Conservation (phyloP, 1,140 invertebrate species). For the Euborellia annulipes region DNA sequence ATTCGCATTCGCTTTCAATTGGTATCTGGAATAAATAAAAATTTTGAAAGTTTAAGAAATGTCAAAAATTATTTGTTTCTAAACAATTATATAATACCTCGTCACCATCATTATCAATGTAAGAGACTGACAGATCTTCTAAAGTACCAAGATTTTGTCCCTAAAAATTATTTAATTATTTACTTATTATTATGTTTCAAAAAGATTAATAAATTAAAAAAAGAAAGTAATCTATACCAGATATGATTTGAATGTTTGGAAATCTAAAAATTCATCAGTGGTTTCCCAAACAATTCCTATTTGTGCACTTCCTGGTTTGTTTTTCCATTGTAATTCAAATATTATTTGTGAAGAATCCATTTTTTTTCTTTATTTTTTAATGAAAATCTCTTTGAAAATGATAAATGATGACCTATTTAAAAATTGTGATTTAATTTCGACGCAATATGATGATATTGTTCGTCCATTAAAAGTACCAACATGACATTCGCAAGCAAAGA, state of each 20-base stretch:
- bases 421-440: too few species aligned
- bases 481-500: too few species aligned
- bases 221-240: conserved; percentile 20
- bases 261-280: conserved; percentile 23
- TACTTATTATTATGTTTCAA: not conserved
- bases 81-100: conserved; percentile 6
- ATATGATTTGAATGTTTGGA: conserved; percentile 26
- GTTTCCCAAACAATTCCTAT: conserved; percentile 26
- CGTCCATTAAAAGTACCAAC: too few species aligned
- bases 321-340: conserved; percentile 27
- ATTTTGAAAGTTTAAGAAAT: not conserved
- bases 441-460: too few species aligned
- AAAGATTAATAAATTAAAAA: conserved; percentile 12
- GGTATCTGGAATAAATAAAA: conserved; percentile 10
- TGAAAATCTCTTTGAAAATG: too few species aligned
- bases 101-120: conserved; percentile 12
- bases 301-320: conserved; percentile 18
- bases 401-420: too few species aligned
- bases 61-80: not conserved
- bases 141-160: conserved; percentile 10
- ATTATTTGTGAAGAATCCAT: conserved; percentile 20
- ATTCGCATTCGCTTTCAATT: conserved; percentile 13
- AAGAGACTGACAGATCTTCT: conserved; percentile 9
- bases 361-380: too few species aligned
- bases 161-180: conserved; percentile 3